Evolutionary conservation across 1,140 invertebrate genomes (phyloP).

Genomic region (Stratiolaelaps scimitus): DNA sequence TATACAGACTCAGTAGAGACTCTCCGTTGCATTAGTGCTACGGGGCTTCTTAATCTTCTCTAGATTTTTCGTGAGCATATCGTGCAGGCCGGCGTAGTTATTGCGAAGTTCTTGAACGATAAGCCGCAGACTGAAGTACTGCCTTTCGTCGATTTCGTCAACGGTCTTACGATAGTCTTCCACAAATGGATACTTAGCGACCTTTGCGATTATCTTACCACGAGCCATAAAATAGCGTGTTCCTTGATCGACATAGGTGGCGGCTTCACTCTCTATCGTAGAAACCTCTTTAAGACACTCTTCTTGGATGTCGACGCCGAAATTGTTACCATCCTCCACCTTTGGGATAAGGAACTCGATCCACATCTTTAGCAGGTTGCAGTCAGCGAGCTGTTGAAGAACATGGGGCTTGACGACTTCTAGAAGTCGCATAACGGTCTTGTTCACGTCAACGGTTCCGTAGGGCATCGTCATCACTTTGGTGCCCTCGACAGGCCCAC

Average conservation of each 20-base stretch:
- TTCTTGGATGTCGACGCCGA: conserved; percentile 31
- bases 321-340: conserved; percentile 32
- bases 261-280: conserved; percentile 16
- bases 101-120: conserved; percentile 27
- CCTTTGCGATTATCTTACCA: conserved; percentile 29
- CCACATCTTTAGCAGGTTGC: conserved; percentile 27
- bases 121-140: conserved; percentile 25
- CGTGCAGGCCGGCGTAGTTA: conserved; percentile 29
- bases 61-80: conserved; percentile 30
- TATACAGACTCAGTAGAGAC: conserved; percentile 28
- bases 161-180: conserved; percentile 28
- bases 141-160: conserved; percentile 28
- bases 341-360: conserved; percentile 29
- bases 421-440: conserved; percentile 25
- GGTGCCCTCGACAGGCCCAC: neutral
- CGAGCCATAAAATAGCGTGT: conserved; percentile 19
- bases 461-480: neutral
- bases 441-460: conserved; percentile 30
- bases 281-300: conserved; percentile 27
- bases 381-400: conserved; percentile 28
- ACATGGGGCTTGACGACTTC: conserved; percentile 29
- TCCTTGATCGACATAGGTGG: conserved; percentile 11
- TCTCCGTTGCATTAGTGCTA: conserved; percentile 5
- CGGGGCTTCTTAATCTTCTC: conserved; percentile 30
- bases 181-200: conserved; percentile 28